Conservation (phyloP, 2,888 invertebrate species). For the Xanthia togata region DNA sequence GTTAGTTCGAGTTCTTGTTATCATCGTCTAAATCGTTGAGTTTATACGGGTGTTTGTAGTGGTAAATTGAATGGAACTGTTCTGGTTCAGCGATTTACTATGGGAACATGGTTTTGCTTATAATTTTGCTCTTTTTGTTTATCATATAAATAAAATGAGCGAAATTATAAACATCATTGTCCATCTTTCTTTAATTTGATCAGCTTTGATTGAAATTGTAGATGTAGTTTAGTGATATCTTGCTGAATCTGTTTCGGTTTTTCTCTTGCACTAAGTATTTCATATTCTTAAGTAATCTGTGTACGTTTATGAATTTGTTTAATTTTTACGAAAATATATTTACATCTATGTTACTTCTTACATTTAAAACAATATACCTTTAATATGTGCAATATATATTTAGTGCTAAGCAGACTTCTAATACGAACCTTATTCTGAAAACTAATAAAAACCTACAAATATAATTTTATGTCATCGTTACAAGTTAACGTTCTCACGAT, state of each 20-base stretch:
- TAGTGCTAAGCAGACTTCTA: neutral
- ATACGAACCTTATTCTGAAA: neutral
- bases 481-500: conserved; percentile 47
- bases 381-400: neutral
- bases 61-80: conserved; percentile 16
- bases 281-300: neutral
- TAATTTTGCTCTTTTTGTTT: neutral
- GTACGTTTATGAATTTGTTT: neutral
- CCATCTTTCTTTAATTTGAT: neutral
- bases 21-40: conserved; percentile 1
- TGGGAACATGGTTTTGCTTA: conserved; percentile 32
- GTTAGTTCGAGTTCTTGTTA: neutral
- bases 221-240: neutral
- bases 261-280: neutral
- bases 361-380: neutral
- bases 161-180: too few relatives aligned
- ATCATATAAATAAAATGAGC: too few relatives aligned
- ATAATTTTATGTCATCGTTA: conserved; percentile 26
- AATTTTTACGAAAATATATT: neutral
- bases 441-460: neutral
- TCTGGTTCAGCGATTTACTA: conserved; percentile 6
- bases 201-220: neutral
- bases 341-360: neutral
- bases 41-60: conserved; percentile 9
- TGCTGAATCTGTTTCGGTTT: neutral